Evolutionary conservation across 1,140 invertebrate genomes (phyloP), one percentile per base, ranked within the genome.

Genomic region (Drosophila sturtevanti): DNA sequence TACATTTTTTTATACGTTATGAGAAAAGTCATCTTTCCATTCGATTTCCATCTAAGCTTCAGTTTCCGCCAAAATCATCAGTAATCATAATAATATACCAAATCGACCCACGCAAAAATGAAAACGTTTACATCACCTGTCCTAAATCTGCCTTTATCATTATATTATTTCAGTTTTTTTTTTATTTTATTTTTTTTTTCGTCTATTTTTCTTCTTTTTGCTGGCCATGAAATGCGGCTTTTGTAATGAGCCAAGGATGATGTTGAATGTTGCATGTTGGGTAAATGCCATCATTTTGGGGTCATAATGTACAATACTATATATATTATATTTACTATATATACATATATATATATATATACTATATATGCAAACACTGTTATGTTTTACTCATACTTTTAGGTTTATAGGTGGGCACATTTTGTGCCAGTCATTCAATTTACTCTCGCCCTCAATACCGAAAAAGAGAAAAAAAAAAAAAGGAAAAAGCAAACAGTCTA

Each of bases 221-320:
- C 55, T 12, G 72, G 68, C 63, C 41, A 65, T 85, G 73, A 81
- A 61, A 72, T 58, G 62, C 51, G 61, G 65, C 74, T 81, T 86
- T 81, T 72, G 71, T 87, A 86, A 86, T 86, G 81, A 79, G 82
- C 48, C 60, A 65, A 87, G 79, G 70, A 86, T 86, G 82, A 86
- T 87, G 80, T 63, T 63, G 70, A 37, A 34, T 75, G 67, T 63
- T 22, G 34, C 11, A 34, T 67, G 41, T 56, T 60, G 27, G 51
- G 51, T 65, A 41, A 41, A 80, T 69, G 66, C 68, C 48, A 44
- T 27, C 70, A 51, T 74, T 78, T 61, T 31, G 27, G 6, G 27
- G 27, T 6, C 27, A 7, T 31, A 31, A 31, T 31, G 27, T 31
- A 6, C 27, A 6, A 31, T 31, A 31, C 27, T 31, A 1, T 24